Base-by-base conservation (phyloP, 1,140 invertebrate species). In the Orussus abietinus region DNA sequence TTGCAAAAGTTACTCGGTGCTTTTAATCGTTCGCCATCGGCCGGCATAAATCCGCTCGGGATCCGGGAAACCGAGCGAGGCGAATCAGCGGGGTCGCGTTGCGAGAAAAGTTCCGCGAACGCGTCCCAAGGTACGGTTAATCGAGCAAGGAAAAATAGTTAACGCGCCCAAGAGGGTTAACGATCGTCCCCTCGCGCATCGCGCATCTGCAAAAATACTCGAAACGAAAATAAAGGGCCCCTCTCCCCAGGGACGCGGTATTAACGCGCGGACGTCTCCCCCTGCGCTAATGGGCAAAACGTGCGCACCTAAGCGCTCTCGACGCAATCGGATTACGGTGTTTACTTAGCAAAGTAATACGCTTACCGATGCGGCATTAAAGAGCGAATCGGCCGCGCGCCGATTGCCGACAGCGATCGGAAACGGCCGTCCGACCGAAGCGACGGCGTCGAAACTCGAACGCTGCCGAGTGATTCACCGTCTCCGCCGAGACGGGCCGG, bases 291-390 rank as follows among this genome's bases (percentile, higher is more conserved):
- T 61, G 35, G 55, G 19, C 51, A 49, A 60, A 58, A 60, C 57
- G 57, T 58, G 57, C 57, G 55, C 55, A 55, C 57, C 45, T 56
- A 54, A 57, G 57, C 39, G 34, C 48, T 40, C 51, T 55, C 25
- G n/a, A 51, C n/a, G 26, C 45, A 44, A 56, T 56, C 54, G 39
- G 53, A 52, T 56, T 53, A 52, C 5, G 17, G 13, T 56, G 35
- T 57, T 57, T 57, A 44, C 26, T 51, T 51, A 57, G 45, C 20
- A 28, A 10, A 22, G 14, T 57, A 57, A 57, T 51, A 53, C 42
- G 55, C 55, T 55, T 55, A 56, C 26, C 30, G 25, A 28, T 17
- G 28, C 25, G 32, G 21, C 26, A n/a, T 25, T 25, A 25, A n/a
- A 17, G 35, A 39, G 31, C 22, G 36, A 38, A 35, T 33, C 30